Base-by-base conservation (phyloP, 2,888 invertebrate genomes). In the Spicauda simplicius region DNA sequence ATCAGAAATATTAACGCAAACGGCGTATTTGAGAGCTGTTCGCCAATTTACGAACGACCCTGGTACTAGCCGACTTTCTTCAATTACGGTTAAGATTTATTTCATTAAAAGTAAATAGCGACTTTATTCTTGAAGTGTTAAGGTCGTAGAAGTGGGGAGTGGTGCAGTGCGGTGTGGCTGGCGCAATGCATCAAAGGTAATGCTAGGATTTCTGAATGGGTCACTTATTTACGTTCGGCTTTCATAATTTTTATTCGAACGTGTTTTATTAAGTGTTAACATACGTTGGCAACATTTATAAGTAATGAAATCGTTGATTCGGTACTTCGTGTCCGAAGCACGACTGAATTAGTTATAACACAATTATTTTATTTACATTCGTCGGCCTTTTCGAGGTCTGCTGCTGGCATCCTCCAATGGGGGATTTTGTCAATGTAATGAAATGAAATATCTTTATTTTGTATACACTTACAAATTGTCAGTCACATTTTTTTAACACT, bases 161-260 rank as follows among this genome's bases (percentile, higher is more conserved):
- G 64, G 57, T 70, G 71, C 71, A 73, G 68, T 77, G 80, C 80
- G 75, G 73, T 73, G 76, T 69, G 73, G 69, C 63, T 79, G 77
- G 73, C 76, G 81, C 81, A 80, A 73, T 80, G 81, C 81, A 78
- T 78, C 80, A 78, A 64, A 70, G 66, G 70, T 71, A 70, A 70
- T 72, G 69, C 64, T 55, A 41, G 68, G 70, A 65, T 70, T 73
- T 71, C 68, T 74, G 71, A 71, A 73, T 69, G 70, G 65, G 54
- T 66, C 60, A 66, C 33, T 66, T 59, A 57, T 57, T 52, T 66
- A 48, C 41, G 33, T 65, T 60, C 18, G 41, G 37, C 18, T 16
- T 50, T 50, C 4, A 50, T 50, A 18, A 50, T 50, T n/a, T 45
- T 50, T 50, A 50, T 33, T 33, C 33, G 33, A 33, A 33, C 33